Percentiles rank a stretch among this genome's conserved stretches.
Conservation (phyloP, 2,888 invertebrate genomes). For the Aphrophora alni region DNA sequence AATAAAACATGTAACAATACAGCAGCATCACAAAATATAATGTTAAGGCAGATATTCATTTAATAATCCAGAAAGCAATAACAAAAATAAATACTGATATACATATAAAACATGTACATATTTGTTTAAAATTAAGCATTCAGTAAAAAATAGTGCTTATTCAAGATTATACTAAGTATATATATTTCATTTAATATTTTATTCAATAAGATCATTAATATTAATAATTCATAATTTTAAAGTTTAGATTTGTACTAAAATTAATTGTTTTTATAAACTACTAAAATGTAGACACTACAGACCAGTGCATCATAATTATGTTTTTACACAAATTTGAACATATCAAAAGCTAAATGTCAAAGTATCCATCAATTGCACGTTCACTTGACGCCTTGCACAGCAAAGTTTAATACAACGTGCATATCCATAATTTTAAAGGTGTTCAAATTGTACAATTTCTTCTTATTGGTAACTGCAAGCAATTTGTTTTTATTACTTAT, state of each 20-base stretch:
- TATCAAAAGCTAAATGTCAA: not conserved
- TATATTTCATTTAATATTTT: not conserved
- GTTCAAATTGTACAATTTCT: not conserved
- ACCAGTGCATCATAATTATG: not conserved
- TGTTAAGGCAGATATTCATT: not conserved
- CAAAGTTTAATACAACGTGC: not conserved
- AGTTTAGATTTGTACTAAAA: not conserved
- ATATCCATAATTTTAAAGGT: not conserved
- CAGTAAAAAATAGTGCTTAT: not conserved
- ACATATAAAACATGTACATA: not conserved
- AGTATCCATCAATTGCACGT: not conserved
- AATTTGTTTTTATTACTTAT: too few relatives aligned
- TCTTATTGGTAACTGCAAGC: not conserved
- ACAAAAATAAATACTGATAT: not conserved
- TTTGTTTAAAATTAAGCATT: not conserved
- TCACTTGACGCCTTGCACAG: not conserved
- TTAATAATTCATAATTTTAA: not conserved
- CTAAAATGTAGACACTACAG: not conserved
- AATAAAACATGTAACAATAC: not conserved
- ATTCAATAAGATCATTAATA: not conserved
- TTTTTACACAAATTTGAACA: not conserved
- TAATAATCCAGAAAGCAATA: not conserved
- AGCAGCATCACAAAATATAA: not conserved
- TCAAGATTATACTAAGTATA: not conserved
- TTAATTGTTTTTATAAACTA: not conserved